phyloP scores from a whole-genome alignment of 2,888 invertebrate genomes.

The Hoplodrina blanda region DNA sequence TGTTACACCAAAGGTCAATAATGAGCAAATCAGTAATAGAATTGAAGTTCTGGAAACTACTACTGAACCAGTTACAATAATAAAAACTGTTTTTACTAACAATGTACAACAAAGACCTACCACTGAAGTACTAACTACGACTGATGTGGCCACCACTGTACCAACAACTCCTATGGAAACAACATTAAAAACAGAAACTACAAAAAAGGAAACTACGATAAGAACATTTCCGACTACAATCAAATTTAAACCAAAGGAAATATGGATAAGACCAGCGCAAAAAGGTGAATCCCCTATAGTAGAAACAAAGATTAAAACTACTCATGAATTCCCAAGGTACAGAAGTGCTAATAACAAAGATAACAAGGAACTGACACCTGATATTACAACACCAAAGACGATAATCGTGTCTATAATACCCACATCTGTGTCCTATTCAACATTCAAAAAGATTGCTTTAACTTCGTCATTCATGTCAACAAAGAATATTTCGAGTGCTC shows the following conservation, averaged over 20 bases:
- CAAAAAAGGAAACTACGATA: slow-evolving; percentile 76
- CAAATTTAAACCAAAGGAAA: slow-evolving; percentile 87
- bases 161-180: slow-evolving; percentile 57
- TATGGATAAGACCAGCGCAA: slow-evolving; percentile 88
- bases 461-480: slow-evolving; percentile 75
- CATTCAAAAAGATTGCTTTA: slow-evolving; percentile 85
- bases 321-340: slow-evolving; percentile 73
- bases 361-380: slow-evolving; percentile 73
- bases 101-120: slow-evolving; percentile 34
- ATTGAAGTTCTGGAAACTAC: slow-evolving; percentile 58
- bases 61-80: slow-evolving; percentile 24
- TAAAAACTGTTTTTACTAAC: slow-evolving; percentile 10
- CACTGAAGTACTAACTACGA: slow-evolving; percentile 51
- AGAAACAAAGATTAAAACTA: slow-evolving; percentile 78
- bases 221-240: slow-evolving; percentile 77
- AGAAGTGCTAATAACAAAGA: slow-evolving; percentile 77
- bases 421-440: slow-evolving; percentile 85
- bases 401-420: slow-evolving; percentile 89
- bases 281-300: slow-evolving; percentile 83
- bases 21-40: slow-evolving; percentile 66
- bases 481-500: slow-evolving; percentile 70
- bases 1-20: slow-evolving; percentile 44
- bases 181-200: slow-evolving; percentile 66
- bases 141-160: slow-evolving; percentile 53
- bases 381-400: slow-evolving; percentile 84